Evolutionary conservation across 2,113 vertebrate species (phyloP).

Genomic region (Siphamia tubifer): DNA sequence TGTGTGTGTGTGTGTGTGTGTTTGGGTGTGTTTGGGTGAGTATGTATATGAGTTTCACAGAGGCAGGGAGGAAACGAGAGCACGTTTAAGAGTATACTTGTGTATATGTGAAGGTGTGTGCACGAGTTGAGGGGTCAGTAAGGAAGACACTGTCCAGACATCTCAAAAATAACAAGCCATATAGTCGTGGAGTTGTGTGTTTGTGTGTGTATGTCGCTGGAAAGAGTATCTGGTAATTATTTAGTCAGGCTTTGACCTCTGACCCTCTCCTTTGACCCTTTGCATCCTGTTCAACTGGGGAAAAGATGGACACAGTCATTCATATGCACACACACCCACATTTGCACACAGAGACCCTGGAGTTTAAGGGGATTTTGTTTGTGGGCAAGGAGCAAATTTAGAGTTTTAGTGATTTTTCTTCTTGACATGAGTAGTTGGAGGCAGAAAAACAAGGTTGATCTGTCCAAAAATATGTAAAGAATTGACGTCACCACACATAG

Average conservation of each 20-base stretch:
- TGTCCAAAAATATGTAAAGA: conserved; percentile 8
- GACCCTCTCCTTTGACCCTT: conserved; percentile 71
- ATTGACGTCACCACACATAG: neutral
- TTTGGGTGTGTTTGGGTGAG: conserved; percentile 3
- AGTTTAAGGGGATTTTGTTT: conserved; percentile 26
- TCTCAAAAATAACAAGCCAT: conserved; percentile 64
- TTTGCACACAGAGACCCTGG: neutral
- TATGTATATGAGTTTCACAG: conserved; percentile 4
- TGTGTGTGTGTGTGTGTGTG: conserved; percentile 3
- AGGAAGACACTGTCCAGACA: conserved; percentile 69
- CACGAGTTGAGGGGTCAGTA: conserved; percentile 40
- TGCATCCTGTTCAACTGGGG: conserved; percentile 68
- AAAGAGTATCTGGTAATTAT: conserved; percentile 73
- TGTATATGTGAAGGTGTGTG: conserved; percentile 34
- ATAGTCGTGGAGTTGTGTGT: conserved; percentile 22
- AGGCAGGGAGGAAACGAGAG: conserved; percentile 25
- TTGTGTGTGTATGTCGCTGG: conserved; percentile 27
- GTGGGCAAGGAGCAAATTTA: conserved; percentile 36
- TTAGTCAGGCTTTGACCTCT: conserved; percentile 69
- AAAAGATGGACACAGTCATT: conserved; percentile 56
- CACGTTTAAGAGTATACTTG: conserved; percentile 55
- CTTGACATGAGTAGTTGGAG: neutral
- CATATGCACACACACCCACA: conserved; percentile 54
- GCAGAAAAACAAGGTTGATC: neutral
- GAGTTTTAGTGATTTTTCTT: conserved; percentile 16